These are phyloP conservation scores for Cantharis flavilabris DNA, from an alignment of 2,888 invertebrate genomes.

Conservation along the genomic window DNA sequence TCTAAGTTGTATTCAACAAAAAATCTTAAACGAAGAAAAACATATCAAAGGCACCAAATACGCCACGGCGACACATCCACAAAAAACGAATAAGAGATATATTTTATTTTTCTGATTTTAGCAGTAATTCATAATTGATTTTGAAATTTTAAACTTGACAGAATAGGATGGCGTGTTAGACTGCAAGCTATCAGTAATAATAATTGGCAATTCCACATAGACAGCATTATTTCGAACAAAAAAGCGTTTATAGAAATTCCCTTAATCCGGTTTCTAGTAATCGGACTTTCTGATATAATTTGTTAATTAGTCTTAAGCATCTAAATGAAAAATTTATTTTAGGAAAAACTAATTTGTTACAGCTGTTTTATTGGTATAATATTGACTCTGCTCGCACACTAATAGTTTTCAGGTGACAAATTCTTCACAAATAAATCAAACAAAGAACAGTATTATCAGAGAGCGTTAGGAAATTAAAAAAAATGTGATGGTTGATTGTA, in stretches of 20 bases:
- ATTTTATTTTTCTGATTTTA: not conserved
- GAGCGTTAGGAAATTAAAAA: not conserved
- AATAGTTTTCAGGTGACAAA: not conserved
- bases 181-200: too few relatives aligned
- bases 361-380: not conserved
- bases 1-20: not conserved
- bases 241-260: not conserved
- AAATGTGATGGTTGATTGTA: not conserved
- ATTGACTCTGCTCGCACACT: not conserved
- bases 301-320: not conserved
- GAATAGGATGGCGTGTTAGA: not conserved
- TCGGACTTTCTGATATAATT: not conserved
- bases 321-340: not conserved
- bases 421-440: not conserved
- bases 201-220: not conserved
- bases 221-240: not conserved
- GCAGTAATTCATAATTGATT: not conserved
- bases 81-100: not conserved
- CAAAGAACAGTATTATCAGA: not conserved
- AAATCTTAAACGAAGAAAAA: not conserved
- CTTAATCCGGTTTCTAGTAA: not conserved
- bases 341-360: not conserved
- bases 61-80: not conserved
- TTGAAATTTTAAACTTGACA: not conserved
- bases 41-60: too few relatives aligned